Conservation (phyloP, 2,888 invertebrate genomes). For the Frankliniella intonsa region DNA sequence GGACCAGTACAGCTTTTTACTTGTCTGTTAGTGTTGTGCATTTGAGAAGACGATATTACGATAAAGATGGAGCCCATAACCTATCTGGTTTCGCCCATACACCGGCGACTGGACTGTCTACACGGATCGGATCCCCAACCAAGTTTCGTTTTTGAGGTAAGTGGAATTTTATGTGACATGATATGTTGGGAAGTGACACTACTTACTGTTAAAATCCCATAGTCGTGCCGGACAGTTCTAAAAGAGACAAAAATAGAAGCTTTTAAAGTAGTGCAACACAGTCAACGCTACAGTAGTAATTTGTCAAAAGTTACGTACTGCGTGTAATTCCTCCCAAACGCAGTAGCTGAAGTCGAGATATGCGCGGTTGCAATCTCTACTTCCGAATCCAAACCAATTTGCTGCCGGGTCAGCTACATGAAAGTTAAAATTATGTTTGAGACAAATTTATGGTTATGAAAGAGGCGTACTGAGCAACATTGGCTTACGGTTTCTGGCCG, state of each 20-base stretch:
- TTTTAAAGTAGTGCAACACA: no score
- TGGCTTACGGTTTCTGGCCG: background rate
- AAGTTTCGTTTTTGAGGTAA: no score
- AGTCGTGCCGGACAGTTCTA: background rate
- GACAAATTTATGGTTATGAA: background rate
- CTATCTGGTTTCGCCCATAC: no score
- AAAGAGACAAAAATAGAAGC: background rate
- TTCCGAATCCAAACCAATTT: background rate
- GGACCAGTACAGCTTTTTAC: no score
- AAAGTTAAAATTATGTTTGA: background rate
- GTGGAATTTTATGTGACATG: no score
- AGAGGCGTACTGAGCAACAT: background rate
- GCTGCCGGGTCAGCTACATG: background rate
- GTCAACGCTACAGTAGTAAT: no score
- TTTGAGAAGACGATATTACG: no score
- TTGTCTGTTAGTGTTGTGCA: no score
- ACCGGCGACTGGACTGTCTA: no score
- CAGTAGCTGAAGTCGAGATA: constrained; percentile 14
- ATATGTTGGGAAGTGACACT: no score
- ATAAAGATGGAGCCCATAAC: no score
- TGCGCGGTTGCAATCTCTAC: background rate
- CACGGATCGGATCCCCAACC: no score
- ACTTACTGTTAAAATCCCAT: background rate
- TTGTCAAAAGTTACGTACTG: background rate
- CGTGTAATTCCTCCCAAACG: constrained; percentile 10